These are phyloP conservation scores for Panagrolaimus sp. DNA, from an alignment of 1,140 invertebrate species.

Conservation along the genomic window DNA sequence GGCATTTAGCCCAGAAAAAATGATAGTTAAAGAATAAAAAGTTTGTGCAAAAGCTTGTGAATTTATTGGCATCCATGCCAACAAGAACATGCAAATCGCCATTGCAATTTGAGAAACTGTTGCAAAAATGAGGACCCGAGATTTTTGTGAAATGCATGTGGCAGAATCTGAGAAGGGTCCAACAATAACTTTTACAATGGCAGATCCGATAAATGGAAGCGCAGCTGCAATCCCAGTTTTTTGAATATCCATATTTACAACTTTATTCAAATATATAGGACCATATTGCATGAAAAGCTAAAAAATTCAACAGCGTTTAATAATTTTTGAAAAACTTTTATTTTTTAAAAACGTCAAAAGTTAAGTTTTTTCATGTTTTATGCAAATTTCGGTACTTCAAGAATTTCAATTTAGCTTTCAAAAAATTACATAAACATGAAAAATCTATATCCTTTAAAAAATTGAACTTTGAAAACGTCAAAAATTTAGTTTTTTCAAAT, in stretches of 20 bases:
- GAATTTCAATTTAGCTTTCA: too few relatives aligned
- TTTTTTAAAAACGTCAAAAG: neutral
- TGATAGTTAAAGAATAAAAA: conserved; percentile 39
- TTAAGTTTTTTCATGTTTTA: conserved; percentile 29
- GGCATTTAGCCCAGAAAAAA: conserved; percentile 45
- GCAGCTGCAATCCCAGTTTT: conserved; percentile 45
- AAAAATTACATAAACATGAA: too few relatives aligned
- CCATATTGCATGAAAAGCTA: conserved; percentile 51
- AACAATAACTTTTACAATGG: conserved; percentile 38
- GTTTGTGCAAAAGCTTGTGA: conserved; percentile 33
- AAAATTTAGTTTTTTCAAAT: too few relatives aligned
- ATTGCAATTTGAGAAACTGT: conserved; percentile 45
- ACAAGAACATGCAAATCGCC: conserved; percentile 44
- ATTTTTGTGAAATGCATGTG: conserved; percentile 25
- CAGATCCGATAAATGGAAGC: conserved; percentile 37
- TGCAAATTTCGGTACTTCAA: conserved; percentile 21
- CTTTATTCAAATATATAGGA: conserved; percentile 54
- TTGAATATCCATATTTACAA: conserved; percentile 39
- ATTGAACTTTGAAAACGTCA: too few relatives aligned
- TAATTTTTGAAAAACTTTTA: too few relatives aligned
- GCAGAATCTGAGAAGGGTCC: conserved; percentile 41
- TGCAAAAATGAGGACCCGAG: conserved; percentile 33
- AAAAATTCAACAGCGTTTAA: neutral
- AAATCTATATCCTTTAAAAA: too few relatives aligned
- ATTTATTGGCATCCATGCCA: conserved; percentile 43